These are phyloP conservation scores for Polypterus bichir DNA, from an alignment of 2,113 vertebrate species.

Conservation along the genomic window DNA sequence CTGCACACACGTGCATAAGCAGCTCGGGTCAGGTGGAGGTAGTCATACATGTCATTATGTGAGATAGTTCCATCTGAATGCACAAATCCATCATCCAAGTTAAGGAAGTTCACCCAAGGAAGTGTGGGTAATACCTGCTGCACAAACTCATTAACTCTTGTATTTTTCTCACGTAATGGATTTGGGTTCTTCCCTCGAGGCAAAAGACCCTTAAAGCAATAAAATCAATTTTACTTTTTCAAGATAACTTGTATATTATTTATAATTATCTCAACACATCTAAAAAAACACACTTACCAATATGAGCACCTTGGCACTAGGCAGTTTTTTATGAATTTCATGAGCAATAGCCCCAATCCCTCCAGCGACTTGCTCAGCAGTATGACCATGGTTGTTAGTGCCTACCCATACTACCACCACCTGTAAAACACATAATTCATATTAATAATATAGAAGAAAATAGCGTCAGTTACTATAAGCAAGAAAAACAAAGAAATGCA, in stretches of 20 bases:
- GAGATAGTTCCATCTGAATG: constrained; percentile 72
- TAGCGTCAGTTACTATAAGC: background rate
- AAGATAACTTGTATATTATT: no score
- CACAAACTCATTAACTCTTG: constrained; percentile 57
- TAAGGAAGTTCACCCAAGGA: constrained; percentile 55
- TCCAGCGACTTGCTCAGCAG: constrained; percentile 61
- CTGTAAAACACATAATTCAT: constrained; percentile 42
- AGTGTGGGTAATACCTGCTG: constrained; percentile 41
- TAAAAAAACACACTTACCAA: constrained; percentile 54
- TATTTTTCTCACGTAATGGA: constrained; percentile 62
- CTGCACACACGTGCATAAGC: constrained; percentile 69
- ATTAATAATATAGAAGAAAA: no score
- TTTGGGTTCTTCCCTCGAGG: constrained; percentile 72
- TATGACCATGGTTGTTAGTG: constrained; percentile 74
- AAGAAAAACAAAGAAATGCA: background rate
- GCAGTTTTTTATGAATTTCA: constrained; percentile 64
- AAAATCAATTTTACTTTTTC: background rate
- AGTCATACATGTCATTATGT: constrained; percentile 81
- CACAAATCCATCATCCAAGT: constrained; percentile 71
- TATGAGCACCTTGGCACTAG: constrained; percentile 58
- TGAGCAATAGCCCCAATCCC: constrained; percentile 68
- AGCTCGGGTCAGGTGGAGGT: constrained; percentile 70
- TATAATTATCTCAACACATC: no score
- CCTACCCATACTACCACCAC: constrained; percentile 82
- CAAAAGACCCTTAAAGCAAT: constrained; percentile 54